Evolutionary conservation across 2,888 invertebrate genomes (phyloP).

Genomic region (Eretmocerus hayati): DNA sequence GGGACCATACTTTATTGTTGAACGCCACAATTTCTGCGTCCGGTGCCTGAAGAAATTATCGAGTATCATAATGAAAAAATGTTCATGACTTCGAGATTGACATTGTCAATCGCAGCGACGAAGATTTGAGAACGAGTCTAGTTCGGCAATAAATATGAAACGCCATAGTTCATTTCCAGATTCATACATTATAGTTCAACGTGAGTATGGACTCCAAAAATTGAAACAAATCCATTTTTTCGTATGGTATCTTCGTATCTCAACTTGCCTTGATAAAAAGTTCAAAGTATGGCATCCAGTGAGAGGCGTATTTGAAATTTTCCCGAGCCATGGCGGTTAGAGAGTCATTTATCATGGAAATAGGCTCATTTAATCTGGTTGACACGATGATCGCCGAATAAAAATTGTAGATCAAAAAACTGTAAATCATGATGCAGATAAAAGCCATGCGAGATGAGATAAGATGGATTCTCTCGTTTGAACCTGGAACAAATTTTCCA

Average conservation of each 20-base stretch:
- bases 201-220: too few relatives aligned
- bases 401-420: slow-evolving; percentile 37
- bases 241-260: slow-evolving; percentile 14
- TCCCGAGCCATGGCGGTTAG: slow-evolving; percentile 32
- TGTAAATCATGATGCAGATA: slow-evolving; percentile 32
- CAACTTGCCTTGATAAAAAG: slow-evolving; percentile 23
- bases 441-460: neutral
- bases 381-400: slow-evolving; percentile 40
- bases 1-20: slow-evolving; percentile 26
- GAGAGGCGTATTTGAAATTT: slow-evolving; percentile 31
- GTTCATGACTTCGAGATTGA: too few relatives aligned
- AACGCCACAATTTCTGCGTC: slow-evolving; percentile 31
- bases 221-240: neutral
- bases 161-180: too few relatives aligned
- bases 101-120: too few relatives aligned
- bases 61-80: too few relatives aligned
- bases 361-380: slow-evolving; percentile 34
- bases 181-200: too few relatives aligned
- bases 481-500: neutral
- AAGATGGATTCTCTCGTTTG: neutral
- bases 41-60: slow-evolving; percentile 27
- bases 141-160: too few relatives aligned
- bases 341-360: slow-evolving; percentile 40
- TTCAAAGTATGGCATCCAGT: slow-evolving; percentile 32
- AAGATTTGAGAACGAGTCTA: too few relatives aligned